Conservation (phyloP, 2,113 vertebrate species). For the Mesitornis unicolor region DNA sequence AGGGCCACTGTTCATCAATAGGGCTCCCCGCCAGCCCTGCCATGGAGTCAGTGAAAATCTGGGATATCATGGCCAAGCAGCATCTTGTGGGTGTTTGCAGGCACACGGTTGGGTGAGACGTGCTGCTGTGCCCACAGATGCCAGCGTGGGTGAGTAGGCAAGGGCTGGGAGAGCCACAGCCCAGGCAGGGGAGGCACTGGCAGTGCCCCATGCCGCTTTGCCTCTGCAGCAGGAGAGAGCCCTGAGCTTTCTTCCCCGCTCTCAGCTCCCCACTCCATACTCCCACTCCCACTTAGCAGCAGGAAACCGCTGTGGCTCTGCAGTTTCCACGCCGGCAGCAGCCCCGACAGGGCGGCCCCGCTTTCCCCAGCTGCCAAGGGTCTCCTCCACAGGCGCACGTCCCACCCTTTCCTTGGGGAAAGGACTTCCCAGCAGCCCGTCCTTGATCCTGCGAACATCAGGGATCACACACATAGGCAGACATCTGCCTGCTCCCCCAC, state of each 20-base stretch:
- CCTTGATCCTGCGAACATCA: background rate
- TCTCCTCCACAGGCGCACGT: rapidly evolving
- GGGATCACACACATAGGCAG: background rate
- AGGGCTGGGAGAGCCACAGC: background rate
- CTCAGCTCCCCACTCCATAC: background rate
- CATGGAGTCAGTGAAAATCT: rapidly evolving
- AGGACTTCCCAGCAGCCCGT: background rate
- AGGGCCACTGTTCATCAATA: rapidly evolving
- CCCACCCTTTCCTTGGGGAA: conserved; percentile 21
- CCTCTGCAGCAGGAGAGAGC: background rate
- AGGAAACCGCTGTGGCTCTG: background rate
- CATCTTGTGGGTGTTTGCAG: background rate
- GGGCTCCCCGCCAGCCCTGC: background rate
- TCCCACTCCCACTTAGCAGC: background rate
- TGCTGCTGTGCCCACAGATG: background rate
- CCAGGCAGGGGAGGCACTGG: background rate
- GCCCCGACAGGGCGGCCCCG: background rate
- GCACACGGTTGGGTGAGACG: rapidly evolving
- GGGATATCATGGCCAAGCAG: background rate
- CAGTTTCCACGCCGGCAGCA: rapidly evolving
- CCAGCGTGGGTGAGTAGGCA: rapidly evolving
- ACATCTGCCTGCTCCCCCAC: background rate
- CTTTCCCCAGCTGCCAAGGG: background rate
- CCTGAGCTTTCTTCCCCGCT: background rate
- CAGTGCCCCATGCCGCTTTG: background rate